Base-by-base conservation (phyloP, 2,113 vertebrate genomes). In the Egretta garzetta region DNA sequence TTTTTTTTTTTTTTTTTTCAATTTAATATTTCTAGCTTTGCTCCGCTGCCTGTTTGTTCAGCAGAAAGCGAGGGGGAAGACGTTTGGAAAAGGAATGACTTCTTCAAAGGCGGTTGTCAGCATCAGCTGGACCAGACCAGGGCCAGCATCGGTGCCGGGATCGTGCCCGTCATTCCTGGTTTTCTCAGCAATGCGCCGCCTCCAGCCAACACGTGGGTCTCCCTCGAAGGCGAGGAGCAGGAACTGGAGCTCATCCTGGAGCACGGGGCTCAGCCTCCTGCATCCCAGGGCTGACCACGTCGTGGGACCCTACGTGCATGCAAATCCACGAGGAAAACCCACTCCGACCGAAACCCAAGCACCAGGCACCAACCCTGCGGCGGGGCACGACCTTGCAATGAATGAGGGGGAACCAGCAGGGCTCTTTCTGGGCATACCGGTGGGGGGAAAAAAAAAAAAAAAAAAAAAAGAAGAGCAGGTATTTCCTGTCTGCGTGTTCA, bases 261-360 rank as follows among this genome's bases (percentile, higher is more conserved):
- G 73, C 21, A 2, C 1, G 0, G 32, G 10, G 17, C 33, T 66
- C 3, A 0, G 43, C 30, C 32, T 52, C 58, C 50, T 1, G 2
- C 21, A 21, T 16, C 49, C 53, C 76, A 4, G 63, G 12, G 32
- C 62, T 47, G 52, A 4, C 33, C 16, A 0, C 0, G 2, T 0
- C 1, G 3, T 26, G 58, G 75, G 53, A 75, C 8, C 32, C 63
- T 63, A 22, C 12, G 0, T 1, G 24, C 12, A 4, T 1, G 14
- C 3, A 77, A 85, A 82, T 47, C 55, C 20, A 0, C 27, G 9
- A 0, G 52, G 79, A 86, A 90, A 90, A 60, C 7, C 22, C 3
- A 0, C 66, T 47, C 53, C 12, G 6, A 32, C 4, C 47, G 0
- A 62, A 20, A 47, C 35, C 11, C 43, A 4, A 33, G 73, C 0